These are phyloP conservation scores for Acipenser oxyrinchus DNA, from an alignment of 2,797 vertebrate species.

Conservation along the genomic window DNA sequence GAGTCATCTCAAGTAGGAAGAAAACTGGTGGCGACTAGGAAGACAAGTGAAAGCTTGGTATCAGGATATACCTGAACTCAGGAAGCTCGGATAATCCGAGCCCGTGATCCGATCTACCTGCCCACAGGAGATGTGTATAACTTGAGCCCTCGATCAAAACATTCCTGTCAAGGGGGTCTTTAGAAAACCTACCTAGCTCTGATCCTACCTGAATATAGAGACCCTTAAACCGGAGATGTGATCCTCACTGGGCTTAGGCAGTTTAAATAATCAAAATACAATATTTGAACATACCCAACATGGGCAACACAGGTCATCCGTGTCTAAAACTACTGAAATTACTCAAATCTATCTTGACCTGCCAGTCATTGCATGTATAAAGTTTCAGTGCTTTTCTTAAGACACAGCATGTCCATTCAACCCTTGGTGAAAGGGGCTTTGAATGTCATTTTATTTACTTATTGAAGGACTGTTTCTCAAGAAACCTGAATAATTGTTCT, in stretches of 20 bases:
- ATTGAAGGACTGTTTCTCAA: no score
- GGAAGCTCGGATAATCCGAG: conserved; percentile 11
- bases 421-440: no score
- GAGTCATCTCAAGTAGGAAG: no score
- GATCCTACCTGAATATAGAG: conserved; percentile 30
- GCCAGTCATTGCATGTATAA: no score
- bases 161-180: conserved; percentile 9
- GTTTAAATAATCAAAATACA: background rate
- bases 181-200: conserved; percentile 18
- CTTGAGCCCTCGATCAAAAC: conserved; percentile 5
- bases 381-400: no score
- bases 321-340: no score
- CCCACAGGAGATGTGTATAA: conserved; percentile 10
- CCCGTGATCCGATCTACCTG: conserved; percentile 15
- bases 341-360: no score
- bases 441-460: no score
- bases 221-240: conserved; percentile 21
- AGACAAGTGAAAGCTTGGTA: conserved; percentile 11
- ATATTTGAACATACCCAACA: conserved; percentile 9
- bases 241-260: background rate
- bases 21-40: background rate
- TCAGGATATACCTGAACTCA: conserved; percentile 12
- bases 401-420: no score
- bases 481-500: no score
- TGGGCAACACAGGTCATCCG: background rate